Evolutionary conservation across 2,113 vertebrate species (phyloP).

Genomic region (Lontra canadensis): DNA sequence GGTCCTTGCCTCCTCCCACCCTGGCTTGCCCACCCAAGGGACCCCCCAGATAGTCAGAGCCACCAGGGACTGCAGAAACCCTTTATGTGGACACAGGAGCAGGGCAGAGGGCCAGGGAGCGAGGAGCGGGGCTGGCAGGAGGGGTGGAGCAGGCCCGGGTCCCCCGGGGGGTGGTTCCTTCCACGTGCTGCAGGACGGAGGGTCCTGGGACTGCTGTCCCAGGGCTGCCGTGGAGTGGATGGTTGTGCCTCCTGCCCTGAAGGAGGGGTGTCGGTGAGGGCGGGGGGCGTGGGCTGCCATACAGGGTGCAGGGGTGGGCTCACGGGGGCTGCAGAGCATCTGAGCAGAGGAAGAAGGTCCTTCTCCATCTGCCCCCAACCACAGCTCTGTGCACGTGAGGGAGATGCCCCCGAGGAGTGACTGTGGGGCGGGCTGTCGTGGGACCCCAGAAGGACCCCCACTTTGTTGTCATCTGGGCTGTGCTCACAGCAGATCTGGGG

Average conservation of each 20-base stretch:
- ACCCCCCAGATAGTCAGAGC: neutral
- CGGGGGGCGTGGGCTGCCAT: rapidly evolving
- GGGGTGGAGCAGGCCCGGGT: neutral
- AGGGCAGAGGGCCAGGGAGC: rapidly evolving
- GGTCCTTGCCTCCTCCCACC: neutral
- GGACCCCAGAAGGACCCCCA: neutral
- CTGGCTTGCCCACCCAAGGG: neutral
- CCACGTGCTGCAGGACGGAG: neutral
- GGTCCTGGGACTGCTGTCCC: neutral
- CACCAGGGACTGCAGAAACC: neutral
- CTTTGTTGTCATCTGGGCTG: neutral
- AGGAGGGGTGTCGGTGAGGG: neutral
- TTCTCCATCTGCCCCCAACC: neutral
- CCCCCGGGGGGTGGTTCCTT: neutral
- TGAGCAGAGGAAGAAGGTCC: neutral
- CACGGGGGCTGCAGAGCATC: neutral
- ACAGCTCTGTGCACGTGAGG: neutral
- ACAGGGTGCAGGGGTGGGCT: rapidly evolving
- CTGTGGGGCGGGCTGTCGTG: neutral
- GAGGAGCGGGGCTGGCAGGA: rapidly evolving
- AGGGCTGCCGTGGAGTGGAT: rapidly evolving
- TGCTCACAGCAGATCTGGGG: neutral
- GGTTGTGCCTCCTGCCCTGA: neutral
- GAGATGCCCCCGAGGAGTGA: too few relatives aligned
- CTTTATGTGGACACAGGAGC: neutral